phyloP scores from a whole-genome alignment of 2,113 vertebrate genomes.

The Channa maculata region DNA sequence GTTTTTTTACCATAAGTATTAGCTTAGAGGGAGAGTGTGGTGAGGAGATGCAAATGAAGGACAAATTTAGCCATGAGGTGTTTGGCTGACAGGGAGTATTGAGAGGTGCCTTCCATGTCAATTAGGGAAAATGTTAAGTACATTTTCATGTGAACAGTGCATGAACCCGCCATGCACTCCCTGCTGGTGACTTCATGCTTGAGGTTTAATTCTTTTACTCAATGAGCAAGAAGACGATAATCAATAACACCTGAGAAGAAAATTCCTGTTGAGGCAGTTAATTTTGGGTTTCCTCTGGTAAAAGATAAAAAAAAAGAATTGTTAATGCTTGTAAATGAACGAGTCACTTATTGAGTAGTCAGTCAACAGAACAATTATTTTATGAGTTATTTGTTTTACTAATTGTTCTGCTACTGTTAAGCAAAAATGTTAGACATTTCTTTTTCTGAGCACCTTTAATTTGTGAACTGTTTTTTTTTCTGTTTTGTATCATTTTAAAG shows the following conservation, averaged over 20 bases:
- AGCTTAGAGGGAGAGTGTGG: neutral
- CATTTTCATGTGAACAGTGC: slow-evolving; percentile 29
- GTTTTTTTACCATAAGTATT: slow-evolving; percentile 18
- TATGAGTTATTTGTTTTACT: neutral
- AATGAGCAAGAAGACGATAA: neutral
- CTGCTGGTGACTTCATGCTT: slow-evolving; percentile 28
- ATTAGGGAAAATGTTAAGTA: slow-evolving; percentile 34
- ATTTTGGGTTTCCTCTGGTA: neutral
- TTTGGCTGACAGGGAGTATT: slow-evolving; percentile 4
- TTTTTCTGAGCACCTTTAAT: neutral
- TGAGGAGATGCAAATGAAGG: slow-evolving; percentile 31
- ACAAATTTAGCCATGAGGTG: slow-evolving; percentile 20
- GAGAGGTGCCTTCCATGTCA: slow-evolving; percentile 18
- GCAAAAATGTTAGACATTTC: neutral
- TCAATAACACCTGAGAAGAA: slow-evolving; percentile 2
- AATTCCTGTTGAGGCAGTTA: neutral
- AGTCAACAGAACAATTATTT: neutral
- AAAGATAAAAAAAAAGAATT: neutral
- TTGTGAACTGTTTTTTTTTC: too few species aligned
- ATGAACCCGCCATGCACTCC: slow-evolving; percentile 18
- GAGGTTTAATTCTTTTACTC: neutral
- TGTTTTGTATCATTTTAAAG: too few species aligned
- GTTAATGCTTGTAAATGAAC: neutral
- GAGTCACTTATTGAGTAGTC: neutral
- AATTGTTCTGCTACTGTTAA: neutral